Percentiles rank a stretch among this genome's conserved stretches.
These are phyloP conservation scores for Leptopilina boulardi DNA, from an alignment of 1,140 invertebrate species.

Conservation along the genomic window DNA sequence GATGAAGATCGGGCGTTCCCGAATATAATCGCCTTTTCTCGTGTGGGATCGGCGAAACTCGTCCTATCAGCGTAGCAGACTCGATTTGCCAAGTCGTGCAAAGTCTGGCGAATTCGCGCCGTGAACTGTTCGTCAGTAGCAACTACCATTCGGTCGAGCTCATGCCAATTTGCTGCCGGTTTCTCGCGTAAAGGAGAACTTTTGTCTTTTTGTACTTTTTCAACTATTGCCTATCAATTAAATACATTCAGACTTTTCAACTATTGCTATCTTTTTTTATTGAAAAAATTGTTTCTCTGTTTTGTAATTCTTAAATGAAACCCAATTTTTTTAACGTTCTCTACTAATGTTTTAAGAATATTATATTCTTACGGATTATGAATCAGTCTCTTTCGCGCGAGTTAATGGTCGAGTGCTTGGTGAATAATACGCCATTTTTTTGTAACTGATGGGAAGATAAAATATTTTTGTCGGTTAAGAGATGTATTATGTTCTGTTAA, in stretches of 20 bases:
- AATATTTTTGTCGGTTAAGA: too few species aligned
- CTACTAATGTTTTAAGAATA: not conserved
- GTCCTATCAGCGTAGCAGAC: conserved; percentile 46
- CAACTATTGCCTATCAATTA: conserved; percentile 5
- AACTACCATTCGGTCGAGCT: conserved; percentile 63
- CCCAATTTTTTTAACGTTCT: not conserved
- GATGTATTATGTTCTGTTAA: too few species aligned
- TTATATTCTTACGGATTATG: not conserved
- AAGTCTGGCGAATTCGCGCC: conserved; percentile 55
- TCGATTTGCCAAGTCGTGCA: conserved; percentile 33
- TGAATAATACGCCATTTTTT: conserved; percentile 63
- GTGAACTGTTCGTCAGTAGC: conserved; percentile 45
- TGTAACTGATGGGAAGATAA: too few species aligned
- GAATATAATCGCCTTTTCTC: conserved; percentile 60
- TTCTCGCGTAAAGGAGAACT: conserved; percentile 64
- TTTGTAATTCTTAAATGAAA: not conserved
- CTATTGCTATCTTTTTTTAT: not conserved
- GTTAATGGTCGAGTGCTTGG: conserved; percentile 57
- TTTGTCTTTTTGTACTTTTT: conserved; percentile 30
- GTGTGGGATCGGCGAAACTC: conserved; percentile 56
- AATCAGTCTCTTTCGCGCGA: conserved; percentile 26
- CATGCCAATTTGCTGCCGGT: conserved; percentile 72
- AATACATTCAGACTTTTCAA: not conserved
- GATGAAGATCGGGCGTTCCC: conserved; percentile 58
- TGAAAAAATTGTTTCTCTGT: not conserved